Percentiles rank a stretch among this genome's conserved stretches.
phyloP scores from a whole-genome alignment of 2,113 vertebrate genomes.

The Osmerus mordax region DNA sequence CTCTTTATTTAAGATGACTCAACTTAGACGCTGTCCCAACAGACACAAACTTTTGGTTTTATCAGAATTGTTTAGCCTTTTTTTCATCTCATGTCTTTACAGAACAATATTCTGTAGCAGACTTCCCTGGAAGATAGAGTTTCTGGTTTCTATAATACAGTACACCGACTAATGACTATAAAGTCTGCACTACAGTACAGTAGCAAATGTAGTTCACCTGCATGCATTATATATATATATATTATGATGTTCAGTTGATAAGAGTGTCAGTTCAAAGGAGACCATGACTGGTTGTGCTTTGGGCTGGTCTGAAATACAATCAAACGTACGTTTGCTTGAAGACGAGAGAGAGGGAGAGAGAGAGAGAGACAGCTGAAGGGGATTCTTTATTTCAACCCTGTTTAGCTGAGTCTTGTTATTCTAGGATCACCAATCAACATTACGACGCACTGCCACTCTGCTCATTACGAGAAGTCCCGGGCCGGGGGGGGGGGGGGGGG shows the following conservation, averaged over 20 bases:
- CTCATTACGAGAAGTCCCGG: slow-evolving; percentile 47
- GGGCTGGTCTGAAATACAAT: slow-evolving; percentile 45
- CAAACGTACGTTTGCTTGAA: slow-evolving; percentile 37
- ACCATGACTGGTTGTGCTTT: slow-evolving; percentile 41
- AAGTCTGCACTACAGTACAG: too few relatives aligned
- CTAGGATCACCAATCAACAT: slow-evolving; percentile 63
- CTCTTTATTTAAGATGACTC: too few relatives aligned
- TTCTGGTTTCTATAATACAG: too few relatives aligned
- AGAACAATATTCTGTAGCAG: too few relatives aligned
- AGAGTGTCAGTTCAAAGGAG: slow-evolving; percentile 26
- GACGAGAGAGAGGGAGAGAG: background rate
- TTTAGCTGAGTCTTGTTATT: slow-evolving; percentile 54
- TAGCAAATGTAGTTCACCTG: too few relatives aligned
- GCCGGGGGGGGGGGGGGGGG: slow-evolving; percentile 35
- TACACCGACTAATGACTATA: too few relatives aligned
- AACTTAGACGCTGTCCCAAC: too few relatives aligned
- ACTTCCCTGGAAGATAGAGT: too few relatives aligned
- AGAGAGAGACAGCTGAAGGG: slow-evolving; percentile 39
- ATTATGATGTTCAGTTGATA: slow-evolving; percentile 19
- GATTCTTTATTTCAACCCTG: slow-evolving; percentile 30
- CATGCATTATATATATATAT: background rate
- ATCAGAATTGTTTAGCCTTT: too few relatives aligned
- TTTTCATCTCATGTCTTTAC: too few relatives aligned
- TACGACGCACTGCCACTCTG: slow-evolving; percentile 49
- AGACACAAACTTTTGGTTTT: too few relatives aligned